Evolutionary conservation across 2,797 vertebrate genomes (phyloP).

Genomic region (Thalassophryne amazonica): DNA sequence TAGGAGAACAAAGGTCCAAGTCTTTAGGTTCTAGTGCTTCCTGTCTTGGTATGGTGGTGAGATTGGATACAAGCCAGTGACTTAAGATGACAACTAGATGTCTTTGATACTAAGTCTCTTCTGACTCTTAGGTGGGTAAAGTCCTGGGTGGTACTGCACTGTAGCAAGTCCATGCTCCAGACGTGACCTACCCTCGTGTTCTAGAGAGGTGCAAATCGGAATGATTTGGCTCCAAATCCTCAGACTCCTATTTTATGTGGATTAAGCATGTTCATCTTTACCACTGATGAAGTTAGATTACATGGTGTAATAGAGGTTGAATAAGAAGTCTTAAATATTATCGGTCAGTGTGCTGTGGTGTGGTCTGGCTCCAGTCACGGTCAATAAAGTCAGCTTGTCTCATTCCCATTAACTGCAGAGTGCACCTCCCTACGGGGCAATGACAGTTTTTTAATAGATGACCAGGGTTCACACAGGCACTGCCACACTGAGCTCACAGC

Average conservation of each 20-base stretch:
- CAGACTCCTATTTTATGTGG: background rate
- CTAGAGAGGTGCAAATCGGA: too few relatives aligned
- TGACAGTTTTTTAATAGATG: conserved; percentile 20
- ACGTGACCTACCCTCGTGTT: too few relatives aligned
- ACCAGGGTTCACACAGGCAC: conserved; percentile 5
- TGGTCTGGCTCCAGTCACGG: conserved; percentile 6
- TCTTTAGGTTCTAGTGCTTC: too few relatives aligned
- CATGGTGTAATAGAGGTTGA: background rate
- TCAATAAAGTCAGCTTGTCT: conserved; percentile 20
- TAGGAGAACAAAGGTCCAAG: too few relatives aligned
- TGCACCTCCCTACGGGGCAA: background rate
- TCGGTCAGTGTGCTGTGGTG: background rate
- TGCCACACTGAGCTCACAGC: background rate
- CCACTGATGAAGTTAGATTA: background rate
- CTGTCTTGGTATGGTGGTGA: too few relatives aligned
- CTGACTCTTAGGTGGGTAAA: too few relatives aligned
- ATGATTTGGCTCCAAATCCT: too few relatives aligned
- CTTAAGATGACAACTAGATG: too few relatives aligned
- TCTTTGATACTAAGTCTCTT: too few relatives aligned
- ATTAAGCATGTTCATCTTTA: background rate
- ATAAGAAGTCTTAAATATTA: conserved; percentile 20
- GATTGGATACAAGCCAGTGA: too few relatives aligned
- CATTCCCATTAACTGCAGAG: conserved; percentile 14
- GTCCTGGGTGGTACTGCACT: too few relatives aligned
- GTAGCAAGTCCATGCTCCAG: too few relatives aligned